These are phyloP conservation scores for Macroglossus sobrinus DNA, from an alignment of 2,113 vertebrate species.

Conservation along the genomic window DNA sequence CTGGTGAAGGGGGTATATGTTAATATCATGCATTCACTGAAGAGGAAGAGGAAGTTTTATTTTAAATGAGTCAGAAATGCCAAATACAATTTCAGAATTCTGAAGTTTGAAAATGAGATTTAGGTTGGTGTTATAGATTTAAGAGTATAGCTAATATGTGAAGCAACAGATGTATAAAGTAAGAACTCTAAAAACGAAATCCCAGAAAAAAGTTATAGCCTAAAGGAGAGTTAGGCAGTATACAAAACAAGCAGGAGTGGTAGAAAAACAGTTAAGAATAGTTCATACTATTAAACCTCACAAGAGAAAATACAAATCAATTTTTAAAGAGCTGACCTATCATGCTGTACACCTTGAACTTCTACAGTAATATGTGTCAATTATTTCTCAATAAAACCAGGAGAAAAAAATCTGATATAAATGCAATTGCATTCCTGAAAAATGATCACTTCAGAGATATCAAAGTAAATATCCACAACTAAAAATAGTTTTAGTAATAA, in stretches of 20 bases:
- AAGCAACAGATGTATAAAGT: background rate
- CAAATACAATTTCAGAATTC: background rate
- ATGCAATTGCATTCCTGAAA: background rate
- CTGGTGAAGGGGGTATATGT: background rate
- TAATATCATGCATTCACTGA: background rate
- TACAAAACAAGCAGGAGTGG: background rate
- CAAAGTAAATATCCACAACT: background rate
- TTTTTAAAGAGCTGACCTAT: background rate
- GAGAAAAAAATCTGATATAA: background rate
- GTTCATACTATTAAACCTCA: background rate
- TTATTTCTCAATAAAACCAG: background rate
- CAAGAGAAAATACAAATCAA: background rate
- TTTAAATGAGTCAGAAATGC: background rate
- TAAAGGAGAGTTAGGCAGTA: background rate
- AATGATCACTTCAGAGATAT: background rate
- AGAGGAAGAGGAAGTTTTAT: background rate
- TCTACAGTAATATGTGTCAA: background rate
- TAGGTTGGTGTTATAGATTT: background rate
- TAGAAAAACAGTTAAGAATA: background rate
- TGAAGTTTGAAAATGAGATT: constrained; percentile 19
- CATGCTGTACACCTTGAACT: background rate
- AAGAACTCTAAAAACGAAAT: background rate
- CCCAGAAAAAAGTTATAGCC: background rate
- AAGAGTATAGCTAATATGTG: background rate
- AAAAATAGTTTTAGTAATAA: background rate